Conservation (phyloP, 2,888 invertebrate genomes). For the Lapara coniferarum region DNA sequence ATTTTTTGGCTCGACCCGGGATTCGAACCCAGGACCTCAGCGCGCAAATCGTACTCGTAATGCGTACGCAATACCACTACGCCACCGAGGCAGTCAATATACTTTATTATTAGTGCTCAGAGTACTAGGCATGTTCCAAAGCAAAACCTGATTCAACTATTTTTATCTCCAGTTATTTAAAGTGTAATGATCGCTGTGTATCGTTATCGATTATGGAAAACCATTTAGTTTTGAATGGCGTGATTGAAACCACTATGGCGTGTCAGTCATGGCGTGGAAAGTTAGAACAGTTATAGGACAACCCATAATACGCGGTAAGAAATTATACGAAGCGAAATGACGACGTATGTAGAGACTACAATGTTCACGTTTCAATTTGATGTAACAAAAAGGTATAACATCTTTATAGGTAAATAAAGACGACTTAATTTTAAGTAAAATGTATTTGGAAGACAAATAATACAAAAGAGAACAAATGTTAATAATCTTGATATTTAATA, state of each 20-base stretch:
- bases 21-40: too few relatives aligned
- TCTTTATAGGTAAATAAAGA: neutral
- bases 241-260: slow-evolving; percentile 7
- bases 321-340: slow-evolving; percentile 2
- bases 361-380: neutral
- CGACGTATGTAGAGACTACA: neutral
- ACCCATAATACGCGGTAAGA: slow-evolving; percentile 3
- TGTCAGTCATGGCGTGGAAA: slow-evolving; percentile 12
- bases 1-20: too few relatives aligned
- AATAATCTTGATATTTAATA: too few relatives aligned
- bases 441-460: too few relatives aligned
- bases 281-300: neutral
- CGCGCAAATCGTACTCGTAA: too few relatives aligned
- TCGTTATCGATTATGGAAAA: neutral
- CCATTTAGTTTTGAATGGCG: neutral
- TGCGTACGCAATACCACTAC: too few relatives aligned
- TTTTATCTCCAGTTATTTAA: neutral
- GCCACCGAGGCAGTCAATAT: too few relatives aligned
- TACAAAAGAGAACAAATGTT: too few relatives aligned
- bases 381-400: neutral
- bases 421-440: too few relatives aligned
- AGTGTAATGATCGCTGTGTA: neutral
- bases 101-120: too few relatives aligned
- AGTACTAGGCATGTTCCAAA: too few relatives aligned
- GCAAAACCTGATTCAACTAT: neutral